Conservation (phyloP, 1,140 invertebrate species). For the Belonocnema kinseyi region DNA sequence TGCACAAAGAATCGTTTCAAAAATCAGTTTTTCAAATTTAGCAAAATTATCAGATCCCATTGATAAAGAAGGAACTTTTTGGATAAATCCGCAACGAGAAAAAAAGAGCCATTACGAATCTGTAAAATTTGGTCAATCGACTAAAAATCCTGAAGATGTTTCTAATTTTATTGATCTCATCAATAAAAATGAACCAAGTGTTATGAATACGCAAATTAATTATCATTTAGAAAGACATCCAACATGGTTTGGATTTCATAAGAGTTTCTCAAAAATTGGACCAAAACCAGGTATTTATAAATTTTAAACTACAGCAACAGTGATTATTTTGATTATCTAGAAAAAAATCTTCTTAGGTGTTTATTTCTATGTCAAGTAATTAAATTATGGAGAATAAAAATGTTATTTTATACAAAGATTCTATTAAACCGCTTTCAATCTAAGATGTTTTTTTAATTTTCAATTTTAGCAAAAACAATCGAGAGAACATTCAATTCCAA, state of each 20-base stretch:
- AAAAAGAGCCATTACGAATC: not conserved
- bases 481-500: not conserved
- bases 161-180: not conserved
- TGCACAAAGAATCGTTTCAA: not conserved
- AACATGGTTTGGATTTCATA: not conserved
- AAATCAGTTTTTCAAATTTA: not conserved
- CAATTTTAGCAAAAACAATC: not conserved
- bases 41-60: not conserved
- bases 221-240: constrained; percentile 17
- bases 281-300: not conserved
- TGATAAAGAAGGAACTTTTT: not conserved
- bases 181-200: not conserved
- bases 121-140: not conserved
- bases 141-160: not conserved
- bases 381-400: no score
- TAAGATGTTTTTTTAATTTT: no score
- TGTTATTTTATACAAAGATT: no score
- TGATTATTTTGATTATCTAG: no score
- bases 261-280: not conserved
- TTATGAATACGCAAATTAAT: not conserved
- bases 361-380: no score
- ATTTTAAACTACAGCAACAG: no score
- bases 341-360: no score
- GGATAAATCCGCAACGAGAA: not conserved
- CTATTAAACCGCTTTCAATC: no score